phyloP scores from a whole-genome alignment of 2,797 vertebrate genomes.

The Pseudochromis fuscus region DNA sequence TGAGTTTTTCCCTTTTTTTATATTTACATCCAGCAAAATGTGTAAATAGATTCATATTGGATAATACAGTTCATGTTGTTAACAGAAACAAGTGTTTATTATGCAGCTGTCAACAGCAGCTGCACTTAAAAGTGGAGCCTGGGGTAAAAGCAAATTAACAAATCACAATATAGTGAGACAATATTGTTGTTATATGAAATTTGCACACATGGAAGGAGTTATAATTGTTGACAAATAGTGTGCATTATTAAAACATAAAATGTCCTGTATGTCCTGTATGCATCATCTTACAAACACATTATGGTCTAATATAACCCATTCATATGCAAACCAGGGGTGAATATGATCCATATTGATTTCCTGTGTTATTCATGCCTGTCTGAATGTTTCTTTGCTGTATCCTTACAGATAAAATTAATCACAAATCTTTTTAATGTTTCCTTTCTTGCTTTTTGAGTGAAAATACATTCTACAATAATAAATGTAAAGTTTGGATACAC shows the following conservation, averaged over 20 bases:
- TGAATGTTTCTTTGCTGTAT: no score
- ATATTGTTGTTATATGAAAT: neutral
- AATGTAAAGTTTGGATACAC: no score
- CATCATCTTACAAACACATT: neutral
- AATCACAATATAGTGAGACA: neutral
- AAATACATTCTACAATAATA: no score
- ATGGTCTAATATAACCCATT: neutral
- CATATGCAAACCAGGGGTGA: no score
- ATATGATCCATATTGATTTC: no score
- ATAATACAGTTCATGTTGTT: neutral
- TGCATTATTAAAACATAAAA: neutral
- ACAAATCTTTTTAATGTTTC: no score
- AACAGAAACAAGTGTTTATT: neutral
- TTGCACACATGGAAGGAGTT: neutral
- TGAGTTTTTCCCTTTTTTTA: conserved; percentile 7
- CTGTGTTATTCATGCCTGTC: no score
- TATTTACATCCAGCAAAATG: neutral
- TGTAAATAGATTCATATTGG: neutral
- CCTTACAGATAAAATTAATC: no score
- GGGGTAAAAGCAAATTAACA: conserved; percentile 6
- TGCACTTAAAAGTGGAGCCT: neutral
- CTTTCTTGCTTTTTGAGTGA: no score
- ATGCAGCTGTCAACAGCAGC: neutral
- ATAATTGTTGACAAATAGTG: neutral
- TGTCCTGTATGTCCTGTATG: neutral